Percentiles rank a stretch among this genome's conserved stretches.
These are phyloP conservation scores for Spodoptera exigua DNA, from an alignment of 2,888 invertebrate genomes.

Conservation along the genomic window DNA sequence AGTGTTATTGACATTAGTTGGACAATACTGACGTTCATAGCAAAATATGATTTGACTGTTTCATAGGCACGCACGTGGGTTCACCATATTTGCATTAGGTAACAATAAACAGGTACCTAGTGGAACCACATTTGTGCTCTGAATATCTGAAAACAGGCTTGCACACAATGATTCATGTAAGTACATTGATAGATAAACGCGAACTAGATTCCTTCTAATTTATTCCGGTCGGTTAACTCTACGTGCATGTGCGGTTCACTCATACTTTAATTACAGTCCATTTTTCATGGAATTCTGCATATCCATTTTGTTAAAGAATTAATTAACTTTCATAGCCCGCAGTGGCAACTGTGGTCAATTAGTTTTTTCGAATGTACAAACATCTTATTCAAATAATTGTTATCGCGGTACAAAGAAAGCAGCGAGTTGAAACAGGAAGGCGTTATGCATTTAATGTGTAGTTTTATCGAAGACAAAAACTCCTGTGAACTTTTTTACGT, in stretches of 20 bases:
- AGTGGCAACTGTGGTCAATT: constrained; percentile 5
- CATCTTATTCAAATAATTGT: constrained; percentile 1
- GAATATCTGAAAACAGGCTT: constrained; percentile 61
- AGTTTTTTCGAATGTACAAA: constrained; percentile 1
- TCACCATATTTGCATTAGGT: constrained; percentile 47
- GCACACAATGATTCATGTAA: constrained; percentile 50
- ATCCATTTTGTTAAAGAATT: constrained; percentile 41
- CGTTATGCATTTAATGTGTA: constrained; percentile 49
- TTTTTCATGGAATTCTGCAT: constrained; percentile 46
- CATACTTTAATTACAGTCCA: constrained; percentile 44
- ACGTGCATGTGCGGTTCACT: constrained; percentile 47
- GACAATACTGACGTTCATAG: constrained; percentile 19
- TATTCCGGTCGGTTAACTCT: constrained; percentile 53
- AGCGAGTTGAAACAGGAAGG: constrained; percentile 46
- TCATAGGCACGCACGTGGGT: constrained; percentile 44
- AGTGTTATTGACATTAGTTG: constrained; percentile 12
- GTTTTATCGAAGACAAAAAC: constrained; percentile 46
- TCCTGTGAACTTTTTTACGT: constrained; percentile 63
- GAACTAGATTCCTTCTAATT: constrained; percentile 51
- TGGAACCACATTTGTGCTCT: constrained; percentile 63
- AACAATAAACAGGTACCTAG: constrained; percentile 56
- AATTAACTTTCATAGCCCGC: constrained; percentile 43
- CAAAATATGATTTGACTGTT: constrained; percentile 33
- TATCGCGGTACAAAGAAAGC: constrained; percentile 18
- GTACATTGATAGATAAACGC: constrained; percentile 53